phyloP scores from a whole-genome alignment of 1,140 invertebrate genomes.

The Zeugodacus cucurbitae region DNA sequence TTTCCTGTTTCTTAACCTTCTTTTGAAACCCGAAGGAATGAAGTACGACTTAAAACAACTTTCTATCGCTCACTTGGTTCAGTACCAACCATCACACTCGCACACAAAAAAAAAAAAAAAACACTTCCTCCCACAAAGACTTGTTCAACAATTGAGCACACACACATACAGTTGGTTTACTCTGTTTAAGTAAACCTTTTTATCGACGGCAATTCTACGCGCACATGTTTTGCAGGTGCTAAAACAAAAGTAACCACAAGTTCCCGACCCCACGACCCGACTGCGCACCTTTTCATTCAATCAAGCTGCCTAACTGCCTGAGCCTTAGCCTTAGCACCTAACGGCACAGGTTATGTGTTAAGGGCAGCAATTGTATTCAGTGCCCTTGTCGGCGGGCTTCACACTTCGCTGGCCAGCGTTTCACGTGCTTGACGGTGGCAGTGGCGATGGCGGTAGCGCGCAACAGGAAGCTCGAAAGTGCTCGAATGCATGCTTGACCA shows the following conservation, averaged over 20 bases:
- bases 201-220: too few relatives aligned
- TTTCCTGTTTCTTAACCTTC: too few relatives aligned
- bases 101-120: background rate
- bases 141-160: background rate
- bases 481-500: constrained; percentile 6
- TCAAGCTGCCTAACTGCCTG: background rate
- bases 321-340: background rate
- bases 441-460: background rate
- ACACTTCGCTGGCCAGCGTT: background rate
- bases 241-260: background rate
- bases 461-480: constrained; percentile 7
- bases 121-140: background rate
- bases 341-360: background rate
- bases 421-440: background rate
- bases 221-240: background rate
- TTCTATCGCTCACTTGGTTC: too few relatives aligned
- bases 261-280: background rate
- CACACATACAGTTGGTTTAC: too few relatives aligned
- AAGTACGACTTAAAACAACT: too few relatives aligned
- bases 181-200: too few relatives aligned
- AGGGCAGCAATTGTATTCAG: constrained; percentile 13
- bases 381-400: background rate
- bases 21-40: too few relatives aligned
- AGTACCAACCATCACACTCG: too few relatives aligned
- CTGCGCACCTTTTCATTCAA: background rate